These are phyloP conservation scores for Apodemus sylvaticus DNA, from an alignment of 2,113 vertebrate species.

Conservation along the genomic window DNA sequence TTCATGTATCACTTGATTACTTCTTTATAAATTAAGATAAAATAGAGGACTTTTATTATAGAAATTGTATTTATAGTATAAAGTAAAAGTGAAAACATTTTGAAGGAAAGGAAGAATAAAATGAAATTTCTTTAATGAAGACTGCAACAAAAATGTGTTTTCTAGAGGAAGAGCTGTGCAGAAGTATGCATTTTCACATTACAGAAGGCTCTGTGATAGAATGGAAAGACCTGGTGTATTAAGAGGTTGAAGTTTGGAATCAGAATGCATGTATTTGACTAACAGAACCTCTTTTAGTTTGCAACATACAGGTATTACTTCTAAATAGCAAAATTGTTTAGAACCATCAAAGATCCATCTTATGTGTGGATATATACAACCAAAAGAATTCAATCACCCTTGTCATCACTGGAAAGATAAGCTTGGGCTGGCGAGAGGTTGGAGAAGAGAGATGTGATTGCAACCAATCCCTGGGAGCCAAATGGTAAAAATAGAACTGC, in stretches of 20 bases:
- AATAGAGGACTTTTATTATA: neutral
- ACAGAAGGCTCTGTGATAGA: neutral
- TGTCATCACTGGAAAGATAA: neutral
- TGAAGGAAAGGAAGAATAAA: neutral
- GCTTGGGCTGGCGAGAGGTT: neutral
- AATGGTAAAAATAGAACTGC: neutral
- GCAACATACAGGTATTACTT: neutral
- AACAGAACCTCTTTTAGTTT: neutral
- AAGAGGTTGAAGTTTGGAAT: neutral
- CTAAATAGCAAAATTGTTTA: neutral
- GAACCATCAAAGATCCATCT: neutral
- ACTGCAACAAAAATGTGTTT: neutral
- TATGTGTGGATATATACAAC: neutral
- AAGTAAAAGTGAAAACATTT: neutral
- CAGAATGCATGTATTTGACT: neutral
- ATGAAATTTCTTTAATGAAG: conserved; percentile 11
- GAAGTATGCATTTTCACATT: neutral
- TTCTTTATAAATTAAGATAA: neutral
- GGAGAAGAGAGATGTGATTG: no score
- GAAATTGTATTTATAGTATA: neutral
- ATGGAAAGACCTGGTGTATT: neutral
- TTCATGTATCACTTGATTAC: neutral
- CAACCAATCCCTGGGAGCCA: neutral
- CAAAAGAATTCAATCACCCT: neutral
- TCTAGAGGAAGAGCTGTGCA: neutral